Evolutionary conservation across 1,140 invertebrate genomes (phyloP).

Genomic region (Phymorhynchus buccinoides): DNA sequence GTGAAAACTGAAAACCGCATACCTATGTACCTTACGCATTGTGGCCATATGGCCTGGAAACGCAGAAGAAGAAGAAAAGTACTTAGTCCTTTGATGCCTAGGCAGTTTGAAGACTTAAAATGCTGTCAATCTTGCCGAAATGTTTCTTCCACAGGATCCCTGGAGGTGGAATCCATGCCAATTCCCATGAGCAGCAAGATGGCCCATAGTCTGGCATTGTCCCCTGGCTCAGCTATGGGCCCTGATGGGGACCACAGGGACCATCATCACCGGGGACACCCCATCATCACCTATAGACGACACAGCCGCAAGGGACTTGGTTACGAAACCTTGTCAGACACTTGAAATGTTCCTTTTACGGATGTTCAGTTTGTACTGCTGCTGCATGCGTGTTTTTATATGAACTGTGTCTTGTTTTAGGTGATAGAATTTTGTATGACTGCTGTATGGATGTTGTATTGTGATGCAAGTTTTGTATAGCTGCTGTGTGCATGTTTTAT

Average conservation of each 20-base stretch:
- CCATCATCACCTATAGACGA: constrained; percentile 56
- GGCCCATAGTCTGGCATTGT: constrained; percentile 71
- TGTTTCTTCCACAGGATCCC: no score
- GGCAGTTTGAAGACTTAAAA: no score
- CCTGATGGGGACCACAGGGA: constrained; percentile 60
- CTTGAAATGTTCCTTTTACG: neutral
- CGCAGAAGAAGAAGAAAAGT: no score
- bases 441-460: no score
- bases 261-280: constrained; percentile 65
- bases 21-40: no score
- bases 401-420: neutral
- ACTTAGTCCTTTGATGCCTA: no score
- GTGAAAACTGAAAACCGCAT: no score
- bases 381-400: neutral
- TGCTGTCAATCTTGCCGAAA: no score
- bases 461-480: no score
- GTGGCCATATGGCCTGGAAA: no score
- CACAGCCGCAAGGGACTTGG: constrained; percentile 60
- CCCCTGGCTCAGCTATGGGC: constrained; percentile 69
- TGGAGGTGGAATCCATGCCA: constrained; percentile 58
- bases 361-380: neutral
- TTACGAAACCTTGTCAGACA: constrained; percentile 40
- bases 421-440: neutral
- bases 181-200: constrained; percentile 69
- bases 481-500: no score